A percentile compares a stretch with the other conserved stretches of the same genome.
Conservation (phyloP, 2,797 vertebrate genomes). For the Mycteria americana region DNA sequence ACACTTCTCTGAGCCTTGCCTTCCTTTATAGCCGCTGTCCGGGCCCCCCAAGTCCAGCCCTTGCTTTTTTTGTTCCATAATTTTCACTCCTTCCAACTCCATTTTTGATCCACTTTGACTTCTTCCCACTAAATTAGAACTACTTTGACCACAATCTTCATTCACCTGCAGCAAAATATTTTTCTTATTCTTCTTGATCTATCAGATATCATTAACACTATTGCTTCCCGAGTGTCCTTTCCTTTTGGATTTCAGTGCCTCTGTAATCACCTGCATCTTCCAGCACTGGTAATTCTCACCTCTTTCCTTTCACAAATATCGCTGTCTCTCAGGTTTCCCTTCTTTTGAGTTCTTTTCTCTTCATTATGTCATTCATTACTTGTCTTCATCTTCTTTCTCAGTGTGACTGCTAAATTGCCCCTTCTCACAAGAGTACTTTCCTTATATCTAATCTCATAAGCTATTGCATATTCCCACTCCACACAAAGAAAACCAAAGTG, state of each 20-base stretch:
- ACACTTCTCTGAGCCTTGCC: not conserved
- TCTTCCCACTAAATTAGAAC: not conserved
- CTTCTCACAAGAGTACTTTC: not conserved
- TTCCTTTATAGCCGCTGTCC: not conserved
- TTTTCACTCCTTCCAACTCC: not conserved
- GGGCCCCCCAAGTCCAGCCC: not conserved
- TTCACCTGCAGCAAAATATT: not conserved
- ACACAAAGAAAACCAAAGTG: not conserved
- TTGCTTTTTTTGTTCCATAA: not conserved
- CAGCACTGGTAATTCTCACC: not conserved
- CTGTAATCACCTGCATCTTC: not conserved
- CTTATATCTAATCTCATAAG: not conserved
- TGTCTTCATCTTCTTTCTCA: not conserved
- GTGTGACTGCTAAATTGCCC: not conserved
- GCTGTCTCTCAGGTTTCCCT: not conserved
- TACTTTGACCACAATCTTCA: not conserved
- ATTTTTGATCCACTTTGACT: not conserved
- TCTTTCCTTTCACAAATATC: not conserved
- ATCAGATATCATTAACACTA: not conserved
- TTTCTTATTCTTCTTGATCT: not conserved
- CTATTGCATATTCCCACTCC: not conserved
- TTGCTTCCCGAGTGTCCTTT: not conserved
- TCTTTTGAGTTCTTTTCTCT: not conserved
- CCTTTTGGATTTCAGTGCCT: not conserved
- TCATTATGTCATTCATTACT: not conserved